These are phyloP conservation scores for Ameiurus melas DNA, from an alignment of 2,113 vertebrate species.

Conservation along the genomic window DNA sequence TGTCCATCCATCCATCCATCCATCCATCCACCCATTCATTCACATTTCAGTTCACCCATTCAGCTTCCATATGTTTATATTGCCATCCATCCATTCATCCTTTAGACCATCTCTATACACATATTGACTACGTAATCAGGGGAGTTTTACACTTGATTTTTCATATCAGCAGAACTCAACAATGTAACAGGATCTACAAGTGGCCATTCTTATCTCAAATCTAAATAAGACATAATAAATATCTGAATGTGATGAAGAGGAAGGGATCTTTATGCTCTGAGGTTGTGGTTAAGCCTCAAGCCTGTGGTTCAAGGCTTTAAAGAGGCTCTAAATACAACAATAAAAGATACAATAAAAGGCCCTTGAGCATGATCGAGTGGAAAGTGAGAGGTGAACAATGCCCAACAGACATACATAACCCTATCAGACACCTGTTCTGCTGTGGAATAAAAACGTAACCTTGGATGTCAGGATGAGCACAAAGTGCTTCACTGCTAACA, in stretches of 20 bases:
- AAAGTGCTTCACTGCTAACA: neutral
- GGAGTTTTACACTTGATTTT: neutral
- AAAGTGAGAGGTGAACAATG: neutral
- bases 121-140: neutral
- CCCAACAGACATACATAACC: neutral
- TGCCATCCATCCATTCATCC: neutral
- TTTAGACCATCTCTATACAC: no score
- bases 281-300: conserved; percentile 7
- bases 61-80: neutral
- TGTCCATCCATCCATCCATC: neutral
- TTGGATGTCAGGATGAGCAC: conserved; percentile 32
- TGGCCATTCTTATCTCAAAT: neutral
- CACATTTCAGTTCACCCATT: neutral
- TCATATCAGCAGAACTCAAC: neutral
- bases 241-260: neutral
- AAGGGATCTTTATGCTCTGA: neutral
- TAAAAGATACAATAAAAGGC: conserved; percentile 17
- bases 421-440: conserved; percentile 7
- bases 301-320: neutral
- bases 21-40: neutral
- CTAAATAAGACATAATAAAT: neutral
- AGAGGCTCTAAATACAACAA: neutral
- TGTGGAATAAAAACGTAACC: conserved; percentile 35
- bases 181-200: neutral
- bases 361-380: neutral